Percentiles rank a stretch among this genome's conserved stretches.
Conservation (phyloP, 2,888 invertebrate species). For the Eulithis testata region DNA sequence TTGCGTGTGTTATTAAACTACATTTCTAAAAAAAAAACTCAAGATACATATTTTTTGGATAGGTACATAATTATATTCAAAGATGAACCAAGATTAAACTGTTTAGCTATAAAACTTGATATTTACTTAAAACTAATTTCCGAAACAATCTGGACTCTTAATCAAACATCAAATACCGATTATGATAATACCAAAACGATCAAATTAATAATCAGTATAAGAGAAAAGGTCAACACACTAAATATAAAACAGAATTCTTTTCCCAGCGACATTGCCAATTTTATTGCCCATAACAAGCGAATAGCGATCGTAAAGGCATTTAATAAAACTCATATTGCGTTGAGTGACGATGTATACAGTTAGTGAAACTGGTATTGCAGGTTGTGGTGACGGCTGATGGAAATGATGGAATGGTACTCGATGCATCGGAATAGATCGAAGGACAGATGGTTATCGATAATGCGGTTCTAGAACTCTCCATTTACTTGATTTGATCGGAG, state of each 20-base stretch:
- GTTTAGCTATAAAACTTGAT: too few relatives aligned
- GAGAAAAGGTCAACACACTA: conserved; percentile 33
- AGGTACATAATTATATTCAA: too few relatives aligned
- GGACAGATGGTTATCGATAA: conserved; percentile 30
- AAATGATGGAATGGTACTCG: conserved; percentile 31
- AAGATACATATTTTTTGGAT: too few relatives aligned
- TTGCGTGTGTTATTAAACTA: too few relatives aligned
- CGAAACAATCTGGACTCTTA: neutral
- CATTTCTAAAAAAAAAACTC: too few relatives aligned
- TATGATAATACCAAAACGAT: conserved; percentile 1
- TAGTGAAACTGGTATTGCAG: conserved; percentile 40
- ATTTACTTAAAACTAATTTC: neutral
- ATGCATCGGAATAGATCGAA: conserved; percentile 39
- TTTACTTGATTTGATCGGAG: conserved; percentile 14
- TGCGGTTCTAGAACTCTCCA: conserved; percentile 22
- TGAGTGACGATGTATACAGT: conserved; percentile 33
- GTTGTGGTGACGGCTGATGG: conserved; percentile 30
- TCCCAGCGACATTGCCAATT: conserved; percentile 34
- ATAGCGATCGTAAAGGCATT: conserved; percentile 36
- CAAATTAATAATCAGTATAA: conserved; percentile 20
- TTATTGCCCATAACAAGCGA: conserved; percentile 38
- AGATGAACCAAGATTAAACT: too few relatives aligned
- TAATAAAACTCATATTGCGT: conserved; percentile 38
- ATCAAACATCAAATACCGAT: conserved; percentile 3
- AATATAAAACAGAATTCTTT: conserved; percentile 31